Percentiles rank a stretch among this genome's conserved stretches.
phyloP scores from a whole-genome alignment of 1,140 invertebrate genomes.

The Anastrepha ludens region DNA sequence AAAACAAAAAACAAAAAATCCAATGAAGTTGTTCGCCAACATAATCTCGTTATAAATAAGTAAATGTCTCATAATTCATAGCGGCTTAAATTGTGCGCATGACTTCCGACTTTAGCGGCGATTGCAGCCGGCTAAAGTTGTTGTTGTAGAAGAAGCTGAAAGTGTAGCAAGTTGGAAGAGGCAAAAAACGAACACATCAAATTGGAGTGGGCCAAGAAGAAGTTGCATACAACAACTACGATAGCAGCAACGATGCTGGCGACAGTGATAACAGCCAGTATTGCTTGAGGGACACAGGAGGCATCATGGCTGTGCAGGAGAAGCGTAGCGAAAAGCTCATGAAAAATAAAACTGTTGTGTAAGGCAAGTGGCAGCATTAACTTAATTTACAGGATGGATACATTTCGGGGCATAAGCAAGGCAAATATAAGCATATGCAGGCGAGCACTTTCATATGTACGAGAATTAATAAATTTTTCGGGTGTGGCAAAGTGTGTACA shows the following conservation, averaged over 20 bases:
- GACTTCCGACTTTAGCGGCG: conserved; percentile 42
- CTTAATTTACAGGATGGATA: conserved; percentile 43
- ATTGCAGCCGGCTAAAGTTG: background rate
- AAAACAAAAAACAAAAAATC: background rate
- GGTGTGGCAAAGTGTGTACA: background rate
- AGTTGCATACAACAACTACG: too few relatives aligned
- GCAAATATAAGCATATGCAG: background rate
- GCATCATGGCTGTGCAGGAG: too few relatives aligned
- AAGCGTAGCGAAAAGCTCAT: background rate
- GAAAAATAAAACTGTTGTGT: background rate
- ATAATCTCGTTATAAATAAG: conserved; percentile 55
- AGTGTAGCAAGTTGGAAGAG: background rate
- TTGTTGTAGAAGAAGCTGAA: background rate
- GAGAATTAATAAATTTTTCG: background rate
- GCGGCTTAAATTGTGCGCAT: conserved; percentile 52
- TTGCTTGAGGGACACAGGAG: too few relatives aligned
- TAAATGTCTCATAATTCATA: conserved; percentile 53
- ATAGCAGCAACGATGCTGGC: background rate
- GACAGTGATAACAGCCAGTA: background rate
- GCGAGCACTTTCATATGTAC: background rate
- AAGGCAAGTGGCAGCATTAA: background rate
- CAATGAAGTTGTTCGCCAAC: conserved; percentile 44
- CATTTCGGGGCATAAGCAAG: background rate
- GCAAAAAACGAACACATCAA: too few relatives aligned
- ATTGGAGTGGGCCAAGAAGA: too few relatives aligned